Conservation (phyloP, 2,113 vertebrate species). For the Nannospalax galili region DNA sequence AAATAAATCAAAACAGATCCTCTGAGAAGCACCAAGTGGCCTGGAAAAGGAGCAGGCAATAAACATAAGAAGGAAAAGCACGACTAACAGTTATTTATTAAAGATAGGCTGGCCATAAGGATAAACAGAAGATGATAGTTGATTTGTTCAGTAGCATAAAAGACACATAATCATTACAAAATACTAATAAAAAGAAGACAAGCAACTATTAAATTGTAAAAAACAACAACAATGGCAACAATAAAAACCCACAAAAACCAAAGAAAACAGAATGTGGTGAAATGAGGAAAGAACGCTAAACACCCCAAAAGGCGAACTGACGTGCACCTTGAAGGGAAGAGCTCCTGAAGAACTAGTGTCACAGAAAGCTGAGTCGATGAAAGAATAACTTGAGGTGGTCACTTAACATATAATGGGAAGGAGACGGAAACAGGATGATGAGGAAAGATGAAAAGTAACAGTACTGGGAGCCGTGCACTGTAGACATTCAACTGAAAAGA, state of each 20-base stretch:
- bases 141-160: background rate
- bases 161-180: background rate
- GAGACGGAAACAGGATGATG: background rate
- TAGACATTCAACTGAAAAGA: background rate
- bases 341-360: background rate
- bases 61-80: too few relatives aligned
- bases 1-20: background rate
- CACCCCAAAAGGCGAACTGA: conserved; percentile 18
- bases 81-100: too few relatives aligned
- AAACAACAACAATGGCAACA: too few relatives aligned
- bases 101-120: too few relatives aligned
- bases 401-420: background rate
- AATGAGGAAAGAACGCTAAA: background rate
- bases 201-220: too few relatives aligned
- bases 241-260: too few relatives aligned
- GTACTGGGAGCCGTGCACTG: background rate
- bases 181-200: too few relatives aligned
- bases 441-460: background rate
- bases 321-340: background rate
- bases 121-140: too few relatives aligned
- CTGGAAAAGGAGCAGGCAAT: too few relatives aligned
- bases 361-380: background rate
- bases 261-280: background rate
- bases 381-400: background rate
- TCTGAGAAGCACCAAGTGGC: background rate